Base-by-base conservation (phyloP, 2,113 vertebrate species). In the Oncorhynchus tshawytscha region DNA sequence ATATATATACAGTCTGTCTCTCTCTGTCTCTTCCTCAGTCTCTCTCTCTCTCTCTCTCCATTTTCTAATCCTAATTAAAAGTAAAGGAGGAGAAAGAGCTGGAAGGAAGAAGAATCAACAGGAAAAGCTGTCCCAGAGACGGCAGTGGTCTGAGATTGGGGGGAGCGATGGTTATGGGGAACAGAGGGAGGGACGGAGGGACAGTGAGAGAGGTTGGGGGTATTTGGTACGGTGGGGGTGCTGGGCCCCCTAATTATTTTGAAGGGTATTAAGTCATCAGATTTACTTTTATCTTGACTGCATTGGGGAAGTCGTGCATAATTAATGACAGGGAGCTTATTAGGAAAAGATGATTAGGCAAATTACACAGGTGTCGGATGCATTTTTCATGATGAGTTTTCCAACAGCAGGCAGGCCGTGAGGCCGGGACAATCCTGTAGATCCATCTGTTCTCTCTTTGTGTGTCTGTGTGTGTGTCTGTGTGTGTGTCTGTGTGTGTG, bases 361-460 rank as follows among this genome's bases (percentile, higher is more conserved):
- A n/a, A n/a, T n/a, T n/a, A n/a, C n/a, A n/a, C n/a, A n/a, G n/a
- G n/a, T n/a, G n/a, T n/a, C n/a, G n/a, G n/a, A n/a, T n/a, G n/a
- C n/a, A n/a, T n/a, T n/a, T n/a, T n/a, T n/a, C n/a, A n/a, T n/a
- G n/a, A n/a, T n/a, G n/a, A n/a, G n/a, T n/a, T n/a, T n/a, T n/a
- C n/a, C n/a, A n/a, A n/a, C n/a, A n/a, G n/a, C n/a, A n/a, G n/a
- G n/a, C n/a, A n/a, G n/a, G n/a, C n/a, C n/a, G n/a, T n/a, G n/a
- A n/a, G n/a, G n/a, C n/a, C n/a, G n/a, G n/a, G n/a, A n/a, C 95
- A 96, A 96, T 97, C 94, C 94, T 90, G 93, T 93, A 96, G 96
- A 97, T 96, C 96, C 96, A 98, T 98, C 96, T 97, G 96, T 96
- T 98, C 94, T 54, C 39, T 45, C 39, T 45, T 0, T 45, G 8